These are phyloP conservation scores for Sminthurinus aureus DNA, from an alignment of 2,888 invertebrate genomes.

Conservation along the genomic window DNA sequence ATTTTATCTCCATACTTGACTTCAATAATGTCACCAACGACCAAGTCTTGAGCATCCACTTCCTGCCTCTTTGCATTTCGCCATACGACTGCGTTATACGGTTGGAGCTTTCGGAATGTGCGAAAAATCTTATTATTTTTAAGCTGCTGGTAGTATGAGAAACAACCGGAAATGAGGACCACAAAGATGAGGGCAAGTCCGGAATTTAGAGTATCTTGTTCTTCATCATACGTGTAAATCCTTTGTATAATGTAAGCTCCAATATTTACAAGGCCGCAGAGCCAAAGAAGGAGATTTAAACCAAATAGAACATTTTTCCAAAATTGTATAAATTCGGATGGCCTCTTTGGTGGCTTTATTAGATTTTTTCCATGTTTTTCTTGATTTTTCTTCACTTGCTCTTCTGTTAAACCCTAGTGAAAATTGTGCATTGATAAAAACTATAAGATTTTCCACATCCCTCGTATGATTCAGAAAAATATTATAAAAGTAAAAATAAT, in stretches of 20 bases:
- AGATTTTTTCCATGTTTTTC: slow-evolving; percentile 64
- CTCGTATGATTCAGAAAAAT: no score
- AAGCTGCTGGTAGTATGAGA: slow-evolving; percentile 42
- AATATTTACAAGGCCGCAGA: slow-evolving; percentile 65
- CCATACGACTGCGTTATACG: slow-evolving; percentile 30
- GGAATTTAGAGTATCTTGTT: slow-evolving; percentile 64
- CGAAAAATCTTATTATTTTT: slow-evolving; percentile 36
- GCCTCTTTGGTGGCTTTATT: slow-evolving; percentile 65
- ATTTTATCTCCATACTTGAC: slow-evolving; percentile 90
- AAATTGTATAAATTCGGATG: slow-evolving; percentile 67
- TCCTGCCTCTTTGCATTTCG: slow-evolving; percentile 73
- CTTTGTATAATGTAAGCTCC: slow-evolving; percentile 64
- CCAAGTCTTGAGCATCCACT: slow-evolving; percentile 64
- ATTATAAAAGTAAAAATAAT: no score
- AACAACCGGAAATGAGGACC: slow-evolving; percentile 38
- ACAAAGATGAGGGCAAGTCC: slow-evolving; percentile 37
- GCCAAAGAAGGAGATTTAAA: slow-evolving; percentile 65
- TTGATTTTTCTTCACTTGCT: slow-evolving; percentile 62
- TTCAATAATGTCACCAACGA: slow-evolving; percentile 68
- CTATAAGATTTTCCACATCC: no score
- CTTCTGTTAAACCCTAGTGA: slow-evolving; percentile 63
- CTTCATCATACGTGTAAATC: slow-evolving; percentile 61
- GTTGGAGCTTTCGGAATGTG: slow-evolving; percentile 34
- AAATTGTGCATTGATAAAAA: no score
- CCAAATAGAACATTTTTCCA: slow-evolving; percentile 67